Percentiles rank a stretch among this genome's conserved stretches.
Conservation (phyloP, 2,888 invertebrate genomes). For the Thereva unica region DNA sequence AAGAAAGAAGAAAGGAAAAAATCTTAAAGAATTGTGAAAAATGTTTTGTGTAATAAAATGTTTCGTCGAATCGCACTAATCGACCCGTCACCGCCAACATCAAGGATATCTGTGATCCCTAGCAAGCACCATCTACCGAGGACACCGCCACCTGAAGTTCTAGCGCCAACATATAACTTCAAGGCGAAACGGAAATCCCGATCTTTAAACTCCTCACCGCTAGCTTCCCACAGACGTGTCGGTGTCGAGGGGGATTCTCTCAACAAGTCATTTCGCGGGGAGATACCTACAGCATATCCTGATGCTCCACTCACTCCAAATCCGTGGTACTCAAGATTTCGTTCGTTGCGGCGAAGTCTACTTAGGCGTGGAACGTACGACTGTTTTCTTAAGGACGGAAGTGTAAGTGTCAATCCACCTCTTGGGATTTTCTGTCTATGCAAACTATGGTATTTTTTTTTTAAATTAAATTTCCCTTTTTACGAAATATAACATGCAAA, state of each 20-base stretch:
- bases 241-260: conserved; percentile 6
- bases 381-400: conserved; percentile 15
- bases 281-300: neutral
- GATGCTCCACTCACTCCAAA: neutral
- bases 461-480: too few relatives aligned
- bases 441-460: too few relatives aligned
- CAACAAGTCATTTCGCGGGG: neutral
- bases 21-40: conserved; percentile 1
- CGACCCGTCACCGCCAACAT: conserved; percentile 49
- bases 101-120: conserved; percentile 51
- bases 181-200: conserved; percentile 48
- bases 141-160: conserved; percentile 43
- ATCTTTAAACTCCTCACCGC: conserved; percentile 56
- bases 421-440: too few relatives aligned
- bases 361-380: conserved; percentile 36
- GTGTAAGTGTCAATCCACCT: conserved; percentile 10
- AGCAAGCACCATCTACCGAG: conserved; percentile 42
- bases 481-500: too few relatives aligned
- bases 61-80: conserved; percentile 57
- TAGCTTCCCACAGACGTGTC: conserved; percentile 28
- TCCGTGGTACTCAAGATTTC: conserved; percentile 42
- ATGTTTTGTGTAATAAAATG: conserved; percentile 45
- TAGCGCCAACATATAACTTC: conserved; percentile 41
- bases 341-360: conserved; percentile 41
- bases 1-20: neutral